These are phyloP conservation scores for Fratercula arctica DNA, from an alignment of 2,797 vertebrate genomes.

Conservation along the genomic window DNA sequence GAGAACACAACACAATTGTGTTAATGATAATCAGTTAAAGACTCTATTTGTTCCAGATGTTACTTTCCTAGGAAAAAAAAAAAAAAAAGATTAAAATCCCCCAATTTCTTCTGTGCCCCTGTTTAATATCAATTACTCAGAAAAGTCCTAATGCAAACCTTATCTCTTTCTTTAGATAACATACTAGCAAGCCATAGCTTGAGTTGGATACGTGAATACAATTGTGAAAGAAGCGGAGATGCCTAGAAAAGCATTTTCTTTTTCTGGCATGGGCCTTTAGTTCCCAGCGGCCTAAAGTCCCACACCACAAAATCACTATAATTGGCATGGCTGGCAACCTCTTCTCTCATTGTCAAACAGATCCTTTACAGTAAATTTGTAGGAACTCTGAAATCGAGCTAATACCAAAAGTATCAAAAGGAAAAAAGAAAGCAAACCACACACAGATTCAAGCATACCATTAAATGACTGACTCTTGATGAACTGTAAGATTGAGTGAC, in stretches of 20 bases:
- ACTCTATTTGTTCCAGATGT: constrained; percentile 73
- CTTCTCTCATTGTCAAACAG: constrained; percentile 66
- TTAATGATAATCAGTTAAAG: constrained; percentile 72
- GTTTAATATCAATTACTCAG: constrained; percentile 49
- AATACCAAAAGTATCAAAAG: constrained; percentile 48
- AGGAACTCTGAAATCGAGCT: constrained; percentile 48
- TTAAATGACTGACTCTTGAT: constrained; percentile 39
- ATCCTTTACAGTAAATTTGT: constrained; percentile 71
- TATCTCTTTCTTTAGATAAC: constrained; percentile 50
- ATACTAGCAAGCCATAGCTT: constrained; percentile 22
- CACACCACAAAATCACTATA: constrained; percentile 65
- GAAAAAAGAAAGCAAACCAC: constrained; percentile 57
- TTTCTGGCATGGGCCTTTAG: background rate
- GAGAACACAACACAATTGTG: constrained; percentile 59
- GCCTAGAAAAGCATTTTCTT: constrained; percentile 35
- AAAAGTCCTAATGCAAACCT: constrained; percentile 25
- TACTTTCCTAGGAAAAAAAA: constrained; percentile 17
- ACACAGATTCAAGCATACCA: constrained; percentile 45
- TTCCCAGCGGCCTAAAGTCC: constrained; percentile 37
- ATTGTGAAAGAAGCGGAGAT: constrained; percentile 46
- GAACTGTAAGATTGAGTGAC: constrained; percentile 27
- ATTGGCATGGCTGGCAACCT: constrained; percentile 57
- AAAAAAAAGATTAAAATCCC: background rate
- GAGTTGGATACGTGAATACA: constrained; percentile 12
- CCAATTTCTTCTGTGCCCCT: background rate